Percentiles rank a stretch among this genome's conserved stretches.
Conservation (phyloP, 2,888 invertebrate genomes). For the Sthenelais limicola region DNA sequence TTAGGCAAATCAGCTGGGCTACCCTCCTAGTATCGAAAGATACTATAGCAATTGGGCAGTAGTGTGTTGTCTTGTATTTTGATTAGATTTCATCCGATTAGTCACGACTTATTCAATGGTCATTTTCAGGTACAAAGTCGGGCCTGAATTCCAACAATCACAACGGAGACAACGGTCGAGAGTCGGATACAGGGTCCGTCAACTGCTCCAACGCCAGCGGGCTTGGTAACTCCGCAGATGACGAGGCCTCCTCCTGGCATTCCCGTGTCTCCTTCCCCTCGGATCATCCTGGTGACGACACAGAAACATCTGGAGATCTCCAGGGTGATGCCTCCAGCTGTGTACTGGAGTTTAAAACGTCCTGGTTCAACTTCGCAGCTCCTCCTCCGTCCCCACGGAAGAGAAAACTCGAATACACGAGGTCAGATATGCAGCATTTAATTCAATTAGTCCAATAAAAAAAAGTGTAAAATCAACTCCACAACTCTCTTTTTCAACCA, state of each 20-base stretch:
- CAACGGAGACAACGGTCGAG: slow-evolving; percentile 22
- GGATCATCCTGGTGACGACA: neutral
- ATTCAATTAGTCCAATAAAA: too few species aligned
- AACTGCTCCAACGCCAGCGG: slow-evolving; percentile 34
- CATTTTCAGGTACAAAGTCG: neutral
- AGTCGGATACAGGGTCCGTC: slow-evolving; percentile 38
- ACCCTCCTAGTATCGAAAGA: too few species aligned
- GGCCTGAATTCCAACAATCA: slow-evolving; percentile 6
- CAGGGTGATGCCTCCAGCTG: slow-evolving; percentile 79
- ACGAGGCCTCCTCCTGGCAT: slow-evolving; percentile 45
- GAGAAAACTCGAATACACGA: slow-evolving; percentile 92
- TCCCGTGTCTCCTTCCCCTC: slow-evolving; percentile 37
- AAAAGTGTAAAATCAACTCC: too few species aligned
- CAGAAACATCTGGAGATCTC: slow-evolving; percentile 14
- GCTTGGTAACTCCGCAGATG: slow-evolving; percentile 48
- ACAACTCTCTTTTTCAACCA: too few species aligned
- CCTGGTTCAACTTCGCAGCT: slow-evolving; percentile 98
- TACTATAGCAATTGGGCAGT: too few species aligned
- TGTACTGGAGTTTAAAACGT: slow-evolving; percentile 88
- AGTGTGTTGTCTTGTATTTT: too few species aligned
- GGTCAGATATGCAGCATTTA: too few species aligned
- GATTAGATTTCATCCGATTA: too few species aligned
- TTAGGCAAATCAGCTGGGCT: too few species aligned
- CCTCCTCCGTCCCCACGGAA: slow-evolving; percentile 95
- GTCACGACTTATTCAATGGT: neutral